phyloP scores from a whole-genome alignment of 2,113 vertebrate genomes.

The Corythornis cristatus region DNA sequence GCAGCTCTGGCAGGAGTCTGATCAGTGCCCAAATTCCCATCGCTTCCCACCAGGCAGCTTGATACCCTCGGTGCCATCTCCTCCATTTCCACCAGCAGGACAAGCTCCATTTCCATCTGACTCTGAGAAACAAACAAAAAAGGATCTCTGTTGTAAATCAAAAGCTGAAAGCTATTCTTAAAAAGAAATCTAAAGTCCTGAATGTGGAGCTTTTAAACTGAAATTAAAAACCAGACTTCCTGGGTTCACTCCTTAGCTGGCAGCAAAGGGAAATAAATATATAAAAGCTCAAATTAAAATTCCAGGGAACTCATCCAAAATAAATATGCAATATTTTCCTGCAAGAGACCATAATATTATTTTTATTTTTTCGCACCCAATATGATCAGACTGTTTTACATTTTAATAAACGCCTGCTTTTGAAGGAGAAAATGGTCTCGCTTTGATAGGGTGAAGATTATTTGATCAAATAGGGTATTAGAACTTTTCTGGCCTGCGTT shows the following conservation, averaged over 20 bases:
- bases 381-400: conserved; percentile 71
- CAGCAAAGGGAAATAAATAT: conserved; percentile 52
- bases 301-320: conserved; percentile 71
- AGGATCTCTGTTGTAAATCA: conserved; percentile 13
- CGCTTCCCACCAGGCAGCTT: not conserved
- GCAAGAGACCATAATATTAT: conserved; percentile 55
- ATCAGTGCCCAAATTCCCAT: not conserved
- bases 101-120: not conserved
- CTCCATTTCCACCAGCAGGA: not conserved
- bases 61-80: not conserved
- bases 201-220: not conserved
- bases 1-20: not conserved
- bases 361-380: conserved; percentile 57
- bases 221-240: not conserved
- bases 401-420: conserved; percentile 77
- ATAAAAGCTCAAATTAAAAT: conserved; percentile 64
- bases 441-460: conserved; percentile 71
- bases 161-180: conserved; percentile 48
- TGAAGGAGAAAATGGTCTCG: conserved; percentile 68
- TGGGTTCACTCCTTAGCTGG: conserved; percentile 12
- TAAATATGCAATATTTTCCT: conserved; percentile 72
- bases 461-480: conserved; percentile 76
- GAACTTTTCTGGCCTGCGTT: conserved; percentile 61
- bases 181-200: conserved; percentile 58
- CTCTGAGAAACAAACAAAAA: not conserved